Percentiles rank a stretch among this genome's conserved stretches.
Conservation (phyloP, 2,797 vertebrate genomes). For the Sylvilagus floridanus region DNA sequence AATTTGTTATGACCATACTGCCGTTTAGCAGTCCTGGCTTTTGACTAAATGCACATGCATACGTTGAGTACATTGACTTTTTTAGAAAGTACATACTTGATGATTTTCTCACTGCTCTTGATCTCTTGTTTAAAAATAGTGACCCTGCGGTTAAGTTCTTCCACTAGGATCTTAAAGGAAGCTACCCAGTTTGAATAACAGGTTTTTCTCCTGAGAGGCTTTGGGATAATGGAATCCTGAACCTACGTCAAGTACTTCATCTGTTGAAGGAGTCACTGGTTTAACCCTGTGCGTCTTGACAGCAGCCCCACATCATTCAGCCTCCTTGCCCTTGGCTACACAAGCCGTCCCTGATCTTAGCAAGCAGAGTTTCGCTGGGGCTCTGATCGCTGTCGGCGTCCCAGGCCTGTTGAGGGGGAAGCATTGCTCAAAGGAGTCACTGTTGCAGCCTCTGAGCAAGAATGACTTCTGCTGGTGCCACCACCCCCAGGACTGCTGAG, state of each 20-base stretch:
- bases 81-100: neutral
- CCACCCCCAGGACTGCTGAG: neutral
- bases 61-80: conserved; percentile 15
- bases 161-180: conserved; percentile 51
- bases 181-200: neutral
- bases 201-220: neutral
- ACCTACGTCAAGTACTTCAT: neutral
- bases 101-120: conserved; percentile 20
- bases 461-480: neutral
- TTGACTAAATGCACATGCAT: neutral
- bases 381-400: neutral
- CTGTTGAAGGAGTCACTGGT: neutral
- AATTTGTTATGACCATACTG: neutral
- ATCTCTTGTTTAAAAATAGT: neutral
- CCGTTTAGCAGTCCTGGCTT: neutral
- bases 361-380: neutral
- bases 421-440: conserved; percentile 38
- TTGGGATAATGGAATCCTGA: neutral
- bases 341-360: neutral
- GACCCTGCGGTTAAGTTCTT: neutral
- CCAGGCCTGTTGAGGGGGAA: neutral
- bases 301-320: neutral
- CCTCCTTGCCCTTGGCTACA: neutral
- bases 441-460: neutral
- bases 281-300: neutral